phyloP scores from a whole-genome alignment of 2,113 vertebrate species.

The Salvator merianae region DNA sequence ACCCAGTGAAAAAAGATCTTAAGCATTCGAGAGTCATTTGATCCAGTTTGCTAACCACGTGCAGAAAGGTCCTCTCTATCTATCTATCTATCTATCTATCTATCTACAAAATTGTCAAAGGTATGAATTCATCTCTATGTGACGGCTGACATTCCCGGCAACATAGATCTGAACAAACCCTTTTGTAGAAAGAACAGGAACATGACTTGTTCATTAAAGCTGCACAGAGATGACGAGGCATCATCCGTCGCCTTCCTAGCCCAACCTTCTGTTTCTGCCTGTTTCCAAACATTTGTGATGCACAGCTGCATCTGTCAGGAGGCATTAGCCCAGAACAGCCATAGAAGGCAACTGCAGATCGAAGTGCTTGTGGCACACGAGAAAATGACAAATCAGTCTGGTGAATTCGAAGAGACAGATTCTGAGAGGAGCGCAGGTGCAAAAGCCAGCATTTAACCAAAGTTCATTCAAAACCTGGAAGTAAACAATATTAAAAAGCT shows the following conservation, averaged over 20 bases:
- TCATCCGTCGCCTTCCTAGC: slow-evolving; percentile 10
- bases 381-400: slow-evolving; percentile 70
- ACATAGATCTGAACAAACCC: background rate
- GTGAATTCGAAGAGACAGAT: slow-evolving; percentile 69
- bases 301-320: slow-evolving; percentile 66
- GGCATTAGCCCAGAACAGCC: slow-evolving; percentile 54
- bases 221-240: slow-evolving; percentile 27
- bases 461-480: slow-evolving; percentile 62
- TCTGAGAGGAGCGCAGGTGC: slow-evolving; percentile 65
- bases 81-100: background rate
- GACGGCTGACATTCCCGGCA: background rate
- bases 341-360: slow-evolving; percentile 44
- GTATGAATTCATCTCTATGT: no score
- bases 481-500: slow-evolving; percentile 60
- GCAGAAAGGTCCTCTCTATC: no score
- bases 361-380: slow-evolving; percentile 62
- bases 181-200: background rate
- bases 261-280: slow-evolving; percentile 35
- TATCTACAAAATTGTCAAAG: background rate
- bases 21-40: no score
- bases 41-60: no score
- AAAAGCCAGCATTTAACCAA: slow-evolving; percentile 55
- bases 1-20: no score
- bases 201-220: slow-evolving; percentile 35
- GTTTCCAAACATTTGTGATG: slow-evolving; percentile 52